Evolutionary conservation across 1,140 invertebrate genomes (phyloP), one percentile per base, ranked within the genome.

Genomic region (Frieseomelitta varia): DNA sequence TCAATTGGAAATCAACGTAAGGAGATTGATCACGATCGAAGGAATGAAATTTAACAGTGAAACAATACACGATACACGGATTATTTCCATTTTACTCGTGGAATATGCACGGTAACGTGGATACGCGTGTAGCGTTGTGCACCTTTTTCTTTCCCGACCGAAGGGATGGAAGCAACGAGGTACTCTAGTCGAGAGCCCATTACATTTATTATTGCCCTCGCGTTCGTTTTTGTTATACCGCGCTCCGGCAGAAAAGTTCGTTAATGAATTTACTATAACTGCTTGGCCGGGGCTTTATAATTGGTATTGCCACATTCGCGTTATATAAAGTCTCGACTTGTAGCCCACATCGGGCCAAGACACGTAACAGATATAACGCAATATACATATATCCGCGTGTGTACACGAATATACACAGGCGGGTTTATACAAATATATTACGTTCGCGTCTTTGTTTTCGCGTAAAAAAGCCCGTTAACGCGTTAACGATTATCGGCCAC

Each of bases 231-330:
- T 69, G 82, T 84, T 84, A 24, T 27, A 34, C 55, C 67, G 47
- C 55, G 34, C n/a, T 24, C 17, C 27, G 68, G 56, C 21, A 65
- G 77, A 84, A 84, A 84, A 84, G 82, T 84, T 84, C 76, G 67
- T 79, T 84, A 84, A 84, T 84, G 82, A 79, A 79, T 84, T 84
- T 84, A 84, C 82, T 73, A 65, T 84, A 84, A 79, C 82, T 79
- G 77, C 67, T 79, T 79, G 76, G 82, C 56, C 61, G 68, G 56
- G 58, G 68, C 68, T 79, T 84, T 79, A 72, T 84, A 84, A 84
- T 84, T 79, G 82, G 77, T 84, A 72, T 79, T 79, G 77, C 82
- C 68, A 73, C 77, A 55, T 79, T 84, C 82, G 58, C 82, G 82
- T 84, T 84, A 84, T 56, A 79, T 79, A 79, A 84, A 84, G 68